Base-by-base conservation (phyloP, 2,113 vertebrate species). In the Ciconia maguari region DNA sequence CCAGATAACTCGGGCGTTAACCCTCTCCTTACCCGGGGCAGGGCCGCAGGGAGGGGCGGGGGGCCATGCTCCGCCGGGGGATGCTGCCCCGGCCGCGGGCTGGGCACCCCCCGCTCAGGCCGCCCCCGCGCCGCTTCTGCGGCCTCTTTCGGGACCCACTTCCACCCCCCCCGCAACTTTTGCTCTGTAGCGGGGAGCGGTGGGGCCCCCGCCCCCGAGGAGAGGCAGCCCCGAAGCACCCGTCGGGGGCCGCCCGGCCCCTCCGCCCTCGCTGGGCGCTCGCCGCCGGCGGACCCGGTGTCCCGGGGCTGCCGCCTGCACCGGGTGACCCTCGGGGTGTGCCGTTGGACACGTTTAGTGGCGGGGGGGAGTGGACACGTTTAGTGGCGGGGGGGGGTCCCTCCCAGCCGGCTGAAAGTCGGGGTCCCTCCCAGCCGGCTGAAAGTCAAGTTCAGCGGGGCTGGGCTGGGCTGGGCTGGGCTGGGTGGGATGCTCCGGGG, bases 151-250 rank as follows among this genome's bases (percentile, higher is more conserved):
- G 60, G 90, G 93, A 76, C 61, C 34, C 11, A 57, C 82, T 94
- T 90, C 66, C 65, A 51, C 36, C 68, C 72, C 5, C 66, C 87
- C 69, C 36, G 36, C 36, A 36, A 36, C 36, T 36, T 36, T 36
- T 36, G 36, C 36, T 36, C 36, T 8, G 36, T 36, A 36, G 36
- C 36, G 36, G 65, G 7, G 51, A 38, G 92, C 70, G 92, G 95
- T 71, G 95, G 94, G 97, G 96, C 86, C 80, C 55, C 71, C 29
- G 4, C 12, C n/a, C 36, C 3, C 19, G 11, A 7, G 13, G 25
- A 75, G n/a, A 4, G 10, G 3, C 9, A 6, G 2, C 46, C 22
- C 16, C 12, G 3, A 38, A 34, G 8, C 30, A 10, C 9, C 6
- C 32, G 2, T 3, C 24, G 1, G 11, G 41, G 30, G 3, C 46